A percentile compares a stretch with the other conserved stretches of the same genome.
Evolutionary conservation across 2,113 vertebrate species (phyloP).

Genomic region (Paracanthobrama guichenoti): DNA sequence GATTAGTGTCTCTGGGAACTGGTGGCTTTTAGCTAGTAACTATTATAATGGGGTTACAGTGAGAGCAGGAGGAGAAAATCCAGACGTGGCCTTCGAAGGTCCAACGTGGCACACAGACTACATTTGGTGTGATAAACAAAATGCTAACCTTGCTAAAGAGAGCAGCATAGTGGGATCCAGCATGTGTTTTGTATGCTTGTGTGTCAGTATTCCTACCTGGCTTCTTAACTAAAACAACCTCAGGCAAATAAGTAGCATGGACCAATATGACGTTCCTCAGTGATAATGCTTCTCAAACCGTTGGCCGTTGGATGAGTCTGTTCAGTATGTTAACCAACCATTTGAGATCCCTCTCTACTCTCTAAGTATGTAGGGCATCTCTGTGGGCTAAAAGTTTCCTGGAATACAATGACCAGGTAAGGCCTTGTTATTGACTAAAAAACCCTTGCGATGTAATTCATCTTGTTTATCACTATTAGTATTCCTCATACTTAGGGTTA

Average conservation of each 20-base stretch:
- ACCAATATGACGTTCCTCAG: not conserved
- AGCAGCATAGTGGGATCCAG: not conserved
- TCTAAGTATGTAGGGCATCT: too few species aligned
- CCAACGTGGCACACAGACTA: constrained; percentile 42
- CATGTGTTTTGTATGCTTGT: not conserved
- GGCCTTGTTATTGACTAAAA: not conserved
- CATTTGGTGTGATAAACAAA: constrained; percentile 26
- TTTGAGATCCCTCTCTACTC: too few species aligned
- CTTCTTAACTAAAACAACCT: not conserved
- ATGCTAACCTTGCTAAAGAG: constrained; percentile 11
- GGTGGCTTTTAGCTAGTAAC: constrained; percentile 28
- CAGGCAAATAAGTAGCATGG: not conserved
- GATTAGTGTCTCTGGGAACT: constrained; percentile 42
- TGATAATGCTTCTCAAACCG: not conserved
- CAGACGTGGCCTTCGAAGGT: constrained; percentile 32
- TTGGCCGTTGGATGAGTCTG: not conserved
- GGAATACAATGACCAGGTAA: not conserved
- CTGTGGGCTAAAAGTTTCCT: not conserved
- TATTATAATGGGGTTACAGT: constrained; percentile 37
- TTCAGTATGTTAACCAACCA: too few species aligned
- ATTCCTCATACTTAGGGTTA: not conserved
- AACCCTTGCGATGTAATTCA: not conserved
- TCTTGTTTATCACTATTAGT: not conserved
- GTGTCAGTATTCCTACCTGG: not conserved
- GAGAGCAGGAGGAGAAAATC: constrained; percentile 32